phyloP scores from a whole-genome alignment of 2,113 vertebrate genomes.

The Corythaeola cristata region DNA sequence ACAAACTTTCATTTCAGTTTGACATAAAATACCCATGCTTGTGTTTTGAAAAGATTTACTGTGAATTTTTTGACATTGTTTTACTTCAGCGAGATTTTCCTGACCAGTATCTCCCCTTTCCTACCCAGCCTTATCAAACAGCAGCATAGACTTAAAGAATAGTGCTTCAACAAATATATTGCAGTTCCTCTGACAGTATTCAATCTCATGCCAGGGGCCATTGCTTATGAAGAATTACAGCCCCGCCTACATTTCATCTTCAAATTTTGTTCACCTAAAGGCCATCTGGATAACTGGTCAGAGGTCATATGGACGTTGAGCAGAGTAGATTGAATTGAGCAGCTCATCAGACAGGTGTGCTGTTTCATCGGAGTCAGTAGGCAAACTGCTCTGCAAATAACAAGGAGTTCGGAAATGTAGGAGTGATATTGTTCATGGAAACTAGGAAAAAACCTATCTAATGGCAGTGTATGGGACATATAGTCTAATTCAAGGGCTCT shows the following conservation, averaged over 20 bases:
- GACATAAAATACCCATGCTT: neutral
- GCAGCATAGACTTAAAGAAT: neutral
- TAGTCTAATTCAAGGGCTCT: neutral
- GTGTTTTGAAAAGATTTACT: neutral
- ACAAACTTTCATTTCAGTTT: neutral
- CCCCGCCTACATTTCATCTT: neutral
- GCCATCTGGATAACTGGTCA: neutral
- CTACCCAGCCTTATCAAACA: neutral
- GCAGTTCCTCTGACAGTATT: neutral
- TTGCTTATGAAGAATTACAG: neutral
- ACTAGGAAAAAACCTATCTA: neutral
- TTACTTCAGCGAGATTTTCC: neutral
- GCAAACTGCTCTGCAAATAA: neutral
- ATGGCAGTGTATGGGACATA: neutral
- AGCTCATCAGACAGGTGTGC: neutral
- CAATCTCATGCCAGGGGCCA: neutral
- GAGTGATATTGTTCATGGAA: neutral
- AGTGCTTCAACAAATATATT: neutral
- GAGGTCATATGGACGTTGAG: neutral
- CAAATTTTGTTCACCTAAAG: neutral
- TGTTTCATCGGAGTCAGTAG: neutral
- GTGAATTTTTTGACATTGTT: neutral
- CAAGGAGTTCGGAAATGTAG: neutral
- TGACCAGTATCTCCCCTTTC: neutral
- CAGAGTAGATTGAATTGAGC: neutral